A percentile compares a stretch with the other conserved stretches of the same genome.
phyloP scores from a whole-genome alignment of 2,888 invertebrate genomes.

The Apamea crenata region DNA sequence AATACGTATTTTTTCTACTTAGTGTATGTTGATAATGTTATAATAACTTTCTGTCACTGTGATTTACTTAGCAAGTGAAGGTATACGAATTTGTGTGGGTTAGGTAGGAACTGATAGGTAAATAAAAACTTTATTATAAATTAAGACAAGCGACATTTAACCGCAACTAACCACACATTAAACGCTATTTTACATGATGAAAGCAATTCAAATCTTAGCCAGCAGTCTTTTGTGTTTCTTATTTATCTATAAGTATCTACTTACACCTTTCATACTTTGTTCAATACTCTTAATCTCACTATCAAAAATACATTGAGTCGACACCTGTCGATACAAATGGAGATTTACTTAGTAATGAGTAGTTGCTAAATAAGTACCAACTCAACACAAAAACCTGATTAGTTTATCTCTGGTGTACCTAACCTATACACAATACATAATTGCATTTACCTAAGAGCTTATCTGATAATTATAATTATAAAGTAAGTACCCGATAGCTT shows the following conservation, averaged over 20 bases:
- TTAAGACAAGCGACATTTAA: no score
- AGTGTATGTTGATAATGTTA: no score
- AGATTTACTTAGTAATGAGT: background rate
- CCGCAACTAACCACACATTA: no score
- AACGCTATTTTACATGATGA: no score
- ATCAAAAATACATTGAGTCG: background rate
- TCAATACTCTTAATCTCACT: background rate
- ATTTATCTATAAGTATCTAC: background rate
- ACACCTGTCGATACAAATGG: background rate
- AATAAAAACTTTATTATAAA: no score
- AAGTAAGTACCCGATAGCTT: slow-evolving; percentile 13
- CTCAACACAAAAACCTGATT: slow-evolving; percentile 9
- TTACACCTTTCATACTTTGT: background rate
- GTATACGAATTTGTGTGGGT: no score
- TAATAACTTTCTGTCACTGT: no score
- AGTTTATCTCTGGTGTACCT: slow-evolving; percentile 13
- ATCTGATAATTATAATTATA: slow-evolving; percentile 23
- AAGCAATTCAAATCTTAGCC: background rate
- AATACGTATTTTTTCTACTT: no score
- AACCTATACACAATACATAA: slow-evolving; percentile 2
- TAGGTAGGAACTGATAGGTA: no score
- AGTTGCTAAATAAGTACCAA: background rate
- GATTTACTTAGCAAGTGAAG: no score
- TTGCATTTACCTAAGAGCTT: slow-evolving; percentile 3
- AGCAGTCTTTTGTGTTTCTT: background rate